Evolutionary conservation across 2,113 vertebrate species (phyloP).

Genomic region (Mugil cephalus): DNA sequence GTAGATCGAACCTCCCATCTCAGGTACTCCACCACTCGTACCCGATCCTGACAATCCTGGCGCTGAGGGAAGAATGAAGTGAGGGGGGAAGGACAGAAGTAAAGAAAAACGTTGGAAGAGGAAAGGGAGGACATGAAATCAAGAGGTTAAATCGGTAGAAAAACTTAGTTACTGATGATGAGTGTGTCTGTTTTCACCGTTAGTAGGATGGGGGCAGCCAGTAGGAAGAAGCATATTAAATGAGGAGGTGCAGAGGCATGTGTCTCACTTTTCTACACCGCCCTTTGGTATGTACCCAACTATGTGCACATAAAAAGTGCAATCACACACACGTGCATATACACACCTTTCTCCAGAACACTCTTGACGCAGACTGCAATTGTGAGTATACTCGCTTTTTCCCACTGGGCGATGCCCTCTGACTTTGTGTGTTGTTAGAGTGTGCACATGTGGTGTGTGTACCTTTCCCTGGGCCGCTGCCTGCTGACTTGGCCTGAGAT

Average conservation of each 20-base stretch:
- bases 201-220: slow-evolving; percentile 76
- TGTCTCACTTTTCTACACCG: slow-evolving; percentile 29
- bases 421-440: slow-evolving; percentile 42
- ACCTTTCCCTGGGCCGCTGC: slow-evolving; percentile 96
- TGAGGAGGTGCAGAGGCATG: slow-evolving; percentile 49
- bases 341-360: slow-evolving; percentile 59
- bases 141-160: slow-evolving; percentile 29
- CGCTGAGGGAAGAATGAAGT: slow-evolving; percentile 51
- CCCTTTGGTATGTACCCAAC: slow-evolving; percentile 32
- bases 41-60: slow-evolving; percentile 92
- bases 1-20: slow-evolving; percentile 94
- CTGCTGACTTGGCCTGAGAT: slow-evolving; percentile 92
- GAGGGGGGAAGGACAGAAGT: background rate
- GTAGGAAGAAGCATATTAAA: slow-evolving; percentile 69
- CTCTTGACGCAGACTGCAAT: slow-evolving; percentile 51
- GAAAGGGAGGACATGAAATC: background rate
- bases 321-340: slow-evolving; percentile 71
- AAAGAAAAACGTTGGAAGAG: background rate
- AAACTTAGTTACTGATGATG: slow-evolving; percentile 28
- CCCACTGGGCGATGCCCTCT: slow-evolving; percentile 32
- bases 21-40: slow-evolving; percentile 90
- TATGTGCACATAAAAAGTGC: slow-evolving; percentile 45
- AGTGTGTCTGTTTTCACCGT: slow-evolving; percentile 46
- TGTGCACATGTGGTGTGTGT: slow-evolving; percentile 63
- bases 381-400: slow-evolving; percentile 45